Conservation (phyloP, 2,797 vertebrate genomes). For the Chrysolophus pictus region DNA sequence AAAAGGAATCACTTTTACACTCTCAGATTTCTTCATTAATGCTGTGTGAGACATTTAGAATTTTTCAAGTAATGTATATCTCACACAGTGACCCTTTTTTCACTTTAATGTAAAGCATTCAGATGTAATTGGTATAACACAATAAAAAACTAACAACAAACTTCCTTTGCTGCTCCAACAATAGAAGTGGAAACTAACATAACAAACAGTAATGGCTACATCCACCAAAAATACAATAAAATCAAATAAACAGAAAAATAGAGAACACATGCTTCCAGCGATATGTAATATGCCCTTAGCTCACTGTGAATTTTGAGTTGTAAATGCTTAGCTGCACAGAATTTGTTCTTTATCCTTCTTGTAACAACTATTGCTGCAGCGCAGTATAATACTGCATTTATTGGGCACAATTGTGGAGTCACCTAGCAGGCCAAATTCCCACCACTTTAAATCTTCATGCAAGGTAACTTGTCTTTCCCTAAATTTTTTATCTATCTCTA, state of each 20-base stretch:
- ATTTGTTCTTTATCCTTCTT: neutral
- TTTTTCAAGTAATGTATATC: neutral
- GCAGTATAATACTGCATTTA: neutral
- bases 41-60: neutral
- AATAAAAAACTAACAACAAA: neutral
- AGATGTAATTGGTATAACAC: neutral
- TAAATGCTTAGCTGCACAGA: neutral
- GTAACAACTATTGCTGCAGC: fast-evolving
- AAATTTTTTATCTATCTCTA: neutral
- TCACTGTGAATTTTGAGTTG: neutral
- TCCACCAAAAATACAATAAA: neutral
- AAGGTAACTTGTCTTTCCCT: neutral
- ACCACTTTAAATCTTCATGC: fast-evolving
- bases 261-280: neutral
- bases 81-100: neutral
- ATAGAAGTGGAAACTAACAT: neutral
- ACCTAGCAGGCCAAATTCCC: neutral
- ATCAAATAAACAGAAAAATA: neutral
- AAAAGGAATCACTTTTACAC: neutral
- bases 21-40: neutral
- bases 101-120: neutral
- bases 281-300: neutral
- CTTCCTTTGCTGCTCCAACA: neutral
- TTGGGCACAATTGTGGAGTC: neutral
- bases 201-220: neutral